Evolutionary conservation across 2,797 vertebrate species (phyloP), one percentile per base, ranked within the genome.

Genomic region (Acanthurus leucopareius): DNA sequence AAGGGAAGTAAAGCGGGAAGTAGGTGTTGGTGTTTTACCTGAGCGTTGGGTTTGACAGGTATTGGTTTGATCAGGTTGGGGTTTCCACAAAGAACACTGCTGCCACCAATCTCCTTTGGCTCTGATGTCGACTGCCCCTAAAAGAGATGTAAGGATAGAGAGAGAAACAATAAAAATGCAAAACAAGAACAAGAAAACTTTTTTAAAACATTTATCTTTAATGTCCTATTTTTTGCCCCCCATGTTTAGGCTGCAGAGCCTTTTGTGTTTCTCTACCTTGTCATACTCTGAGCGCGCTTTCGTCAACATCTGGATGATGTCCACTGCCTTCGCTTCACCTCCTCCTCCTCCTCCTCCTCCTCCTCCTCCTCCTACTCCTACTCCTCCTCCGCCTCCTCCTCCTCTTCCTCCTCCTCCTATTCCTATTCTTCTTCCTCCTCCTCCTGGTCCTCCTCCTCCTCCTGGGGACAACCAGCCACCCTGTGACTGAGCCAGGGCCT

Each of bases 21-120:
- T 47, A 5, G 0, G 7, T 49, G 28, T 22, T 10, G 2, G 49
- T 47, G 56, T 40, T 93, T 90, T 88, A 92, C 89, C 89, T 95
- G 94, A 88, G 92, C 20, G 83, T 91, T 94, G 0, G 97, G 96
- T 87, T 99, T 99, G 81, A 99, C 96, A 7, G 98, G 97, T 73
- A 99, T 98, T 4, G 98, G 98, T 84, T 99, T 99, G 91, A 99
- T 97, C 59, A 99, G 93, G 92, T 98, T 96, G 66, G 97, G 97
- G 89, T 97, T 99, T 91, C 92, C 95, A 65, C 92, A 94, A 65
- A 99, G 95, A 75, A 96, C 94, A 60, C 96, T 97, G 35, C 96
- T 97, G 68, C 96, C 96, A 67, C 96, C 96, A 47, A 99, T 98
- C 91, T 97, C 96, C 91, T 98, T 99, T 58, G 98, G 98, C 91